Percentiles rank a stretch among this genome's conserved stretches.
phyloP scores from a whole-genome alignment of 2,113 vertebrate species.

The Ibidorhyncha struthersii region DNA sequence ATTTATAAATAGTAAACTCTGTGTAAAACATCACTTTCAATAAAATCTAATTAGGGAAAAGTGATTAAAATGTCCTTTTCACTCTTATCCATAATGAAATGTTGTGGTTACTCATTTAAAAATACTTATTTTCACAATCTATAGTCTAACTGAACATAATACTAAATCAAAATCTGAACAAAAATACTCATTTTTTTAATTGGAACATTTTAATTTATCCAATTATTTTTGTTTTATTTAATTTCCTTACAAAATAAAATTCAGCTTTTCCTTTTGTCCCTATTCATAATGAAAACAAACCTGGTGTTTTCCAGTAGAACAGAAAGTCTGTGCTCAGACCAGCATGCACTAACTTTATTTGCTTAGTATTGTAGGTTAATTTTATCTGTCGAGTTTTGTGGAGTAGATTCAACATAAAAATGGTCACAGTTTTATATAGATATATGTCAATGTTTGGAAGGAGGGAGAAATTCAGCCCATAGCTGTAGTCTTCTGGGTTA shows the following conservation, averaged over 20 bases:
- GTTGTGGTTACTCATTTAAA: background rate
- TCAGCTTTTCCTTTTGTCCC: background rate
- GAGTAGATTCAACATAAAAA: background rate
- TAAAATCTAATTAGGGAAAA: background rate
- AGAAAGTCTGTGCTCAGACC: background rate
- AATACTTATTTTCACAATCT: background rate
- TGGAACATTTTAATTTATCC: background rate
- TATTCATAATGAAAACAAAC: slow-evolving; percentile 3
- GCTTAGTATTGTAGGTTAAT: background rate
- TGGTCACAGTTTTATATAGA: background rate
- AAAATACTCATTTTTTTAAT: background rate
- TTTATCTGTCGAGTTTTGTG: background rate
- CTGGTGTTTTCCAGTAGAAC: background rate
- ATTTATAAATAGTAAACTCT: background rate
- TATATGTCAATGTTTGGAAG: background rate
- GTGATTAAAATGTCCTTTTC: background rate
- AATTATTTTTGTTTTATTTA: background rate
- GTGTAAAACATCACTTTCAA: background rate
- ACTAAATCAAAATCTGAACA: background rate
- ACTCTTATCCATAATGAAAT: background rate
- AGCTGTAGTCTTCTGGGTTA: background rate
- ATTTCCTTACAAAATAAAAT: background rate
- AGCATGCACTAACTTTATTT: background rate
- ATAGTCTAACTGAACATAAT: background rate
- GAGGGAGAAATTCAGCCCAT: background rate